Evolutionary conservation across 2,888 invertebrate species (phyloP).

Genomic region (Saturnia japonica): DNA sequence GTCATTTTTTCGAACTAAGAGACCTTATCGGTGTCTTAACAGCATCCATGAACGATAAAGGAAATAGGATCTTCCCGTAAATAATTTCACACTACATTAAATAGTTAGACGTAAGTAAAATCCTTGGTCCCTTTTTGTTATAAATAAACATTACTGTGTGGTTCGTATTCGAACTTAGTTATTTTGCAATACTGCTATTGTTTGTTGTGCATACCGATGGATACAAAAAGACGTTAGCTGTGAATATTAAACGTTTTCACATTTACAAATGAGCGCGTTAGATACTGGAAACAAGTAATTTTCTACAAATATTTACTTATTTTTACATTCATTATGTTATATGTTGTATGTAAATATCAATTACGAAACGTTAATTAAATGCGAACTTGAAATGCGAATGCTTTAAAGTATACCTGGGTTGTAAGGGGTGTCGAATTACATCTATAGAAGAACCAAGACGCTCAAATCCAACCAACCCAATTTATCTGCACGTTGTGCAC

Average conservation of each 20-base stretch:
- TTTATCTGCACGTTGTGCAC: too few species aligned
- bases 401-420: too few species aligned
- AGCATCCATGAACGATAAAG: not conserved
- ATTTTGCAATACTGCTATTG: slow-evolving; percentile 60
- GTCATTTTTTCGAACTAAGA: not conserved
- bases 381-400: too few species aligned
- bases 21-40: not conserved
- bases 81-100: slow-evolving; percentile 5
- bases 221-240: slow-evolving; percentile 34
- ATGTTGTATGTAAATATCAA: too few species aligned
- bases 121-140: slow-evolving; percentile 18
- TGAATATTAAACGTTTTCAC: slow-evolving; percentile 14
- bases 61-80: not conserved
- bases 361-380: too few species aligned
- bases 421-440: too few species aligned
- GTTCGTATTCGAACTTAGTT: slow-evolving; percentile 21
- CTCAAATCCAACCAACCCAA: too few species aligned
- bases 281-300: not conserved
- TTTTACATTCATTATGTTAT: too few species aligned
- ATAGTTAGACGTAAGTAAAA: slow-evolving; percentile 3
- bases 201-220: slow-evolving; percentile 53
- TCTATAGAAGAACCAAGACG: too few species aligned
- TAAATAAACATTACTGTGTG: slow-evolving; percentile 11
- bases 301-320: not conserved
- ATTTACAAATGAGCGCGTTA: slow-evolving; percentile 2